Evolutionary conservation across 1,140 invertebrate genomes (phyloP).

Genomic region (Helicorthomorpha holstii): DNA sequence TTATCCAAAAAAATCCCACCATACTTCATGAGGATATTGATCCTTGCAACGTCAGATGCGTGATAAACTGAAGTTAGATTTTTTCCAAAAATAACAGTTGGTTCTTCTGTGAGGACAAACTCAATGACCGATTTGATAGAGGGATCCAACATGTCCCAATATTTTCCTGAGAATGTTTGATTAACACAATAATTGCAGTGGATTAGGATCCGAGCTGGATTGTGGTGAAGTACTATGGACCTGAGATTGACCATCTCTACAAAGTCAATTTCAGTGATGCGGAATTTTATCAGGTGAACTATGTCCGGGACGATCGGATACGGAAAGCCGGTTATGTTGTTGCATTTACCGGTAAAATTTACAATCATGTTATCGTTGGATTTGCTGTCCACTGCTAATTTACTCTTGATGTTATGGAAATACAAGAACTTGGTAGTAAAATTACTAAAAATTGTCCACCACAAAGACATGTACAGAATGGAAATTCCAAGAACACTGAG

Average conservation of each 20-base stretch:
- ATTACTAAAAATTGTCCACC: no score
- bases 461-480: no score
- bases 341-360: no score
- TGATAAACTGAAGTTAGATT: constrained; percentile 21
- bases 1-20: constrained; percentile 28
- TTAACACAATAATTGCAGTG: constrained; percentile 13
- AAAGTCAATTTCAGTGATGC: constrained; percentile 13
- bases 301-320: constrained; percentile 17
- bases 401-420: no score
- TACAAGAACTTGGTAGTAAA: no score
- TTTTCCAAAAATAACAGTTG: constrained; percentile 15
- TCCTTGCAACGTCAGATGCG: constrained; percentile 22
- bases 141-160: background rate
- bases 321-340: constrained; percentile 16
- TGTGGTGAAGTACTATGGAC: constrained; percentile 14
- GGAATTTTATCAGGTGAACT: constrained; percentile 17
- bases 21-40: constrained; percentile 20
- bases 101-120: constrained; percentile 8
- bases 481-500: no score
- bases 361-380: no score
- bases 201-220: constrained; percentile 14
- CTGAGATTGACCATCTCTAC: constrained; percentile 14
- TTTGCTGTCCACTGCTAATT: no score
- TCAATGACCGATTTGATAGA: background rate
- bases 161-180: constrained; percentile 4